Base-by-base conservation (phyloP, 2,888 invertebrate species). In the Hemistola chrysoprasaria region DNA sequence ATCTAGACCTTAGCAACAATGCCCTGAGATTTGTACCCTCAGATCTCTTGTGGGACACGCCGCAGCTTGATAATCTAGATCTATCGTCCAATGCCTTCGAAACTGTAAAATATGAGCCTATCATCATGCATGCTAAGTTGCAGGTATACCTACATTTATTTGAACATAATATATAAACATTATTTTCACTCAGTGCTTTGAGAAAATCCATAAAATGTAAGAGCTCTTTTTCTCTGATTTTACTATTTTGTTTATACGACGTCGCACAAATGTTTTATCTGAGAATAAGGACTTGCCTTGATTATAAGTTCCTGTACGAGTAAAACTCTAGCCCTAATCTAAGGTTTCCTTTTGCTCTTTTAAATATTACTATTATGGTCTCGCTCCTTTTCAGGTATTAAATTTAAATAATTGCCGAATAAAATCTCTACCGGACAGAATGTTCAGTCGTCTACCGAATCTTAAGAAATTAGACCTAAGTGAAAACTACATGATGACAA, bases 31-130 rank as follows among this genome's bases (percentile, higher is more conserved):
- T 87, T 43, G 72, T 93, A 21, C 67, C 86, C 0, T 75, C 82
- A 0, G 89, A 90, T 46, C 67, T 93, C 39, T 91, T 93, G 55
- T 90, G 90, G 72, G 82, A 90, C 22, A 91, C 92, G 8, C 75
- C 78, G 1, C 71, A 80, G 9, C 67, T 93, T 4, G 68, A 82
- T 10, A 82, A 80, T 29, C 67, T 93, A 0, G 92, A 92, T 62
- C 68, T 93, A 38, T 91, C 91, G 26, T 90, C 90, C 7, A 93
- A 93, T 61, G 91, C 92, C 40, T 90, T 93, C 49, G 90, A 90
- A 60, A 70, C 75, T 0, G 60, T 92, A 1, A 82, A 83, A 43
- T 85, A 90, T 58, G 89, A 89, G 45, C 91, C 92, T 0, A 72
- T 92, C 37, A 47, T 93, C n/a, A 86, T 87, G 61, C 92, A 92